phyloP scores from a whole-genome alignment of 1,140 invertebrate species.

The Tetragonula clypearis region DNA sequence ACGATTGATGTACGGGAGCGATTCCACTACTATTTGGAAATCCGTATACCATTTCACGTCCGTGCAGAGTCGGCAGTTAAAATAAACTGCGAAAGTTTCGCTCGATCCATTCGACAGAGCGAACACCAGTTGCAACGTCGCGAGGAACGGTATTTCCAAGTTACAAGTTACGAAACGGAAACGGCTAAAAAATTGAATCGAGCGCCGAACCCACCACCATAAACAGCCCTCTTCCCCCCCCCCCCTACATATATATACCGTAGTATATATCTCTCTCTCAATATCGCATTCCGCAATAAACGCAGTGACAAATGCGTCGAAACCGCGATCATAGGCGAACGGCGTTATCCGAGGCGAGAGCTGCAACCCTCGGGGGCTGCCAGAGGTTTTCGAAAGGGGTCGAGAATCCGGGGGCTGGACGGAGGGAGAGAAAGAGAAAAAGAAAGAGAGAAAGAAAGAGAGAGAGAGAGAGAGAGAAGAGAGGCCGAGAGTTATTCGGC shows the following conservation, averaged over 20 bases:
- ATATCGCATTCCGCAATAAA: slow-evolving; percentile 61
- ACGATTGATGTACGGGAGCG: background rate
- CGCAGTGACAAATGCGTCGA: slow-evolving; percentile 63
- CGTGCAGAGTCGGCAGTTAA: background rate
- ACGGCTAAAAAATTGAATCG: slow-evolving; percentile 55
- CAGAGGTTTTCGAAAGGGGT: slow-evolving; percentile 45
- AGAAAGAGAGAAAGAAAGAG: background rate
- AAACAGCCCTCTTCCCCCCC: slow-evolving; percentile 17
- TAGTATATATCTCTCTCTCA: slow-evolving; percentile 25
- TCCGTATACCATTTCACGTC: background rate
- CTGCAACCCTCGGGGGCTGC: background rate
- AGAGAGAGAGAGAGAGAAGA: background rate
- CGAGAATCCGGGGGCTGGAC: background rate
- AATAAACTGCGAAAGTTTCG: background rate
- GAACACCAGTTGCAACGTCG: slow-evolving; percentile 21
- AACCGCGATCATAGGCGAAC: slow-evolving; percentile 56
- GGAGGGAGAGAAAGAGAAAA: background rate
- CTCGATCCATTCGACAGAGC: background rate
- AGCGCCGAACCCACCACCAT: slow-evolving; percentile 36
- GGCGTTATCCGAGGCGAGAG: background rate
- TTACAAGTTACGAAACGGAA: background rate
- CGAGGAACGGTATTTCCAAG: background rate
- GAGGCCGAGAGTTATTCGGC: slow-evolving; percentile 53
- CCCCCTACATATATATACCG: background rate
- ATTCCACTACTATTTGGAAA: background rate